Base-by-base conservation (phyloP, 2,113 vertebrate genomes). In the Aspidoscelis tigris region DNA sequence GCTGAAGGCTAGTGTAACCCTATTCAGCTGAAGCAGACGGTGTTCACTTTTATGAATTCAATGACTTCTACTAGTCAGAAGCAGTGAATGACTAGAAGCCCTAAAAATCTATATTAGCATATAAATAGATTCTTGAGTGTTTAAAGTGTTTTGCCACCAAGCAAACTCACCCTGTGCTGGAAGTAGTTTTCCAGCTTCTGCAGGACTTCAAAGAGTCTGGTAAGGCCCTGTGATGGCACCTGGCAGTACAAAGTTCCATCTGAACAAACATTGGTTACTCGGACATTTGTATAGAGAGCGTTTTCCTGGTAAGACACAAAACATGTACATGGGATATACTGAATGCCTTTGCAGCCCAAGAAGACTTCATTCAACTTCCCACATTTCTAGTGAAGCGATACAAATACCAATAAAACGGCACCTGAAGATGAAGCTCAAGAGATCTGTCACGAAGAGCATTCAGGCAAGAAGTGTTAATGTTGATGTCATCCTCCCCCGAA, bases 191-290 rank as follows among this genome's bases (percentile, higher is more conserved):
- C 97, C 3, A 96, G 88, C 89, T 97, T 96, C 73, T 97, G 96
- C 83, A 98, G 84, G 26, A 96, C 84, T 82, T 96, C 96, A 5
- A 47, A 92, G 39, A 99, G 97, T 86, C 95, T 97, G 66, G 94
- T 92, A 47, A 95, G 94, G 82, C 98, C 98, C 92, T 97, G 97
- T 53, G 95, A 98, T 9, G 97, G 98, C 68, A 99, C 94, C 90
- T 98, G 98, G 90, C 98, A 99, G 93, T 95, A 97, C 6, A 99
- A 93, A 8, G 95, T 97, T 85, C 98, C 98, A 1, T 99, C 97
- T 47, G 97, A 96, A 85, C 93, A 96, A 87, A 99, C 97, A 66
- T 96, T 97, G 76, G 97, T 98, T 88, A 99, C 97, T 87, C 82
- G 94, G 71, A 99, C 97, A 4, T 97, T 95, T 24, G 91, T 93